Base-by-base conservation (phyloP, 1,140 invertebrate species). In the Holcopasites calliopsidis region DNA sequence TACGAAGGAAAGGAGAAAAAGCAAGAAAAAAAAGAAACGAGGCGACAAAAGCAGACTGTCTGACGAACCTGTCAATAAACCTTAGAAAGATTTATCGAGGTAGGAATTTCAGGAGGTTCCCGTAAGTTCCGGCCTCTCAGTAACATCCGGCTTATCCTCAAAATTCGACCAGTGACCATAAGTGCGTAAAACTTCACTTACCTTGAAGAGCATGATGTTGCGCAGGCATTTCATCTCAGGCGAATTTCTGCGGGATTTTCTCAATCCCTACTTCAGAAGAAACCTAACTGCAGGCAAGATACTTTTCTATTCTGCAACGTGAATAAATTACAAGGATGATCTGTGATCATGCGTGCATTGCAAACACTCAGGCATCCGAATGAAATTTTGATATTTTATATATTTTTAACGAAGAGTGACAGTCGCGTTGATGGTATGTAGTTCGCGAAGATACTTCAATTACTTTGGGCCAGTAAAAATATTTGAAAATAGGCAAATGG, bases 221-320 rank as follows among this genome's bases (percentile, higher is more conserved):
- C 52, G 73, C 28, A 70, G 61, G 64, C 80, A 76, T 65, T 58
- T 57, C 8, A 23, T 31, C 7, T 62, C 58, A 16, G 6, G 31
- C 18, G 44, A 66, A 10, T 10, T 75, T 4, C 2, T 70, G 23
- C 70, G 47, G 10, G 47, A 61, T 18, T 21, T 83, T 2, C 10
- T 78, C 13, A 31, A 28, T 3, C 49, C 62, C 18, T 8, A 55
- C 3, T 26, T 50, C 33, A 62, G 65, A 26, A 85, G 79, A n/a
- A 79, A 57, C 31, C 23, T 84, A 16, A 77, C 76, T 31, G 31
- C 47, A 68, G 68, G 83, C 79, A 33, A 79, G 79, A 76, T 28
- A 44, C 23, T 21, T 23, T 3, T 1, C 1, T 28, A 13, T 31
- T 8, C 28, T 16, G 2, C 2, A 23, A 16, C 54, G 13, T 7